Evolutionary conservation across 2,888 invertebrate genomes (phyloP).

Genomic region (Volucella zonaria): DNA sequence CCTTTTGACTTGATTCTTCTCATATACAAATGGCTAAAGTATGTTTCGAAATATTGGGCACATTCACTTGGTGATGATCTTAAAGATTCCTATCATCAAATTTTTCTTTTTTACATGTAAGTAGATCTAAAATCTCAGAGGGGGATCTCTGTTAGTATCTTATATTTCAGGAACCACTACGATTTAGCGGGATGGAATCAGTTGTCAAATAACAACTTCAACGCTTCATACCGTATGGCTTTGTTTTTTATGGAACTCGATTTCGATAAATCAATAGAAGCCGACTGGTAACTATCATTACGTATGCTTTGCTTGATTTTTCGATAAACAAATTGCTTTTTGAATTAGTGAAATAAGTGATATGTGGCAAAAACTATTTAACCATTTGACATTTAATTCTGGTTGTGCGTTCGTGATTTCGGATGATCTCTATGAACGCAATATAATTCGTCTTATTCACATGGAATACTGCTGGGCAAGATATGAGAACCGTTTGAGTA

Average conservation of each 20-base stretch:
- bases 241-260: slow-evolving; percentile 78
- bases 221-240: slow-evolving; percentile 75
- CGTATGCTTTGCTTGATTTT: not conserved
- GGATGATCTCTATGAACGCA: slow-evolving; percentile 82
- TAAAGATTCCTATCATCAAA: slow-evolving; percentile 75
- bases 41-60: slow-evolving; percentile 76
- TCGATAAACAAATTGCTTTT: not conserved
- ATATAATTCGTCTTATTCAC: slow-evolving; percentile 84
- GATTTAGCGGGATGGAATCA: slow-evolving; percentile 77
- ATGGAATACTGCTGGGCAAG: slow-evolving; percentile 84
- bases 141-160: not conserved
- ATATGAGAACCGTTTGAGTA: slow-evolving; percentile 83
- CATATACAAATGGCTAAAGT: slow-evolving; percentile 77
- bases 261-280: slow-evolving; percentile 73
- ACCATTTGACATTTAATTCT: slow-evolving; percentile 75
- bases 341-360: slow-evolving; percentile 70
- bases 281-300: slow-evolving; percentile 67
- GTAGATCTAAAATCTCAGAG: slow-evolving; percentile 17
- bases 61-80: slow-evolving; percentile 75
- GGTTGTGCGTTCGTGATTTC: slow-evolving; percentile 75
- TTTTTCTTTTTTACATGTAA: slow-evolving; percentile 77
- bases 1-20: slow-evolving; percentile 77
- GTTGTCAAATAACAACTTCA: slow-evolving; percentile 76
- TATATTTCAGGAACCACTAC: slow-evolving; percentile 75
- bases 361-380: slow-evolving; percentile 74